A percentile compares a stretch with the other conserved stretches of the same genome.
These are phyloP conservation scores for Caenorhabditis latens DNA, from an alignment of 1,140 invertebrate genomes.

Conservation along the genomic window DNA sequence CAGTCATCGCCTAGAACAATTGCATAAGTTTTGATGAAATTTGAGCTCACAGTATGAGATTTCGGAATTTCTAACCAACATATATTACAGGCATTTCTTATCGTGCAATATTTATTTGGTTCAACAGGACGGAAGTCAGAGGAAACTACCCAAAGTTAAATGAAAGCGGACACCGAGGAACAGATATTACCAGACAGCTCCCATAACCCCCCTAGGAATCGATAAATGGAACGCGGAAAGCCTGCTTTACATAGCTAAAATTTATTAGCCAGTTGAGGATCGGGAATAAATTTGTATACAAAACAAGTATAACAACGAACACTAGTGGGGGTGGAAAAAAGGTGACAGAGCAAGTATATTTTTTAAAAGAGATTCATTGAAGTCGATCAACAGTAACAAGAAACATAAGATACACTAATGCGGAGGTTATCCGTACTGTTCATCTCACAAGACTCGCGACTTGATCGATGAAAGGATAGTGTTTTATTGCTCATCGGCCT, in stretches of 20 bases:
- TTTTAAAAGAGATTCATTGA: slow-evolving; percentile 53
- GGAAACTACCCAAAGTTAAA: slow-evolving; percentile 23
- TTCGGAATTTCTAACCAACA: not conserved
- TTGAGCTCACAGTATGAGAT: not conserved
- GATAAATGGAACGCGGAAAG: slow-evolving; percentile 26
- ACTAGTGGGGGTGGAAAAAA: slow-evolving; percentile 56
- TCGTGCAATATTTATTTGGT: slow-evolving; percentile 29
- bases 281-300: slow-evolving; percentile 55
- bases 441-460: slow-evolving; percentile 50
- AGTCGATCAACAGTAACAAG: slow-evolving; percentile 48
- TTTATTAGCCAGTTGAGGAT: slow-evolving; percentile 55
- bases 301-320: slow-evolving; percentile 58
- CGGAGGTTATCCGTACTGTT: slow-evolving; percentile 45
- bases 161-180: not conserved
- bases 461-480: slow-evolving; percentile 32
- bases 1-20: not conserved
- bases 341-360: slow-evolving; percentile 54
- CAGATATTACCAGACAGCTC: slow-evolving; percentile 14
- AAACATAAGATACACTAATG: slow-evolving; percentile 47
- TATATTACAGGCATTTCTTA: not conserved
- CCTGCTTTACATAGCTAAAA: slow-evolving; percentile 52
- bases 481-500: slow-evolving; percentile 63
- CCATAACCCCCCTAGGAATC: not conserved
- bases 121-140: slow-evolving; percentile 23
- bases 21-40: not conserved